Evolutionary conservation across 2,888 invertebrate genomes (phyloP).

Genomic region (Archaeoteleia sp.): DNA sequence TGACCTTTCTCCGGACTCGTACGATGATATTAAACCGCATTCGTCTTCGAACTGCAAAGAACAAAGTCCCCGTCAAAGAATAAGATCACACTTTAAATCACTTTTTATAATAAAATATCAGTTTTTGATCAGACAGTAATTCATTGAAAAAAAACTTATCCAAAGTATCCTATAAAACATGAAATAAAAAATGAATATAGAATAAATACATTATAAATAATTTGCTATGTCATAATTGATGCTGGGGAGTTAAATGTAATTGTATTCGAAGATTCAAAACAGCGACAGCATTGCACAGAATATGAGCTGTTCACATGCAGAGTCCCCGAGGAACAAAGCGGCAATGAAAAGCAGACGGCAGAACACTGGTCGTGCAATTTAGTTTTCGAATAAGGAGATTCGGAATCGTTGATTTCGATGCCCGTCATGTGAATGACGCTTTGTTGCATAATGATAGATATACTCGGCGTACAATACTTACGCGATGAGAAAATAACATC

Average conservation of each 20-base stretch:
- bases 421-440: slow-evolving; percentile 24
- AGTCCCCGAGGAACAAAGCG: slow-evolving; percentile 26
- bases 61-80: slow-evolving; percentile 29
- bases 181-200: no score
- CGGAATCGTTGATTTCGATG: slow-evolving; percentile 1
- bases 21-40: slow-evolving; percentile 71
- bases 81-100: slow-evolving; percentile 32
- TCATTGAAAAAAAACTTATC: no score
- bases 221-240: no score
- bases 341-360: slow-evolving; percentile 33
- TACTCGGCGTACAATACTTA: slow-evolving; percentile 27
- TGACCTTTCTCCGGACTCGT: slow-evolving; percentile 59
- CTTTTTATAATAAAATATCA: slow-evolving; percentile 14
- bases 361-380: slow-evolving; percentile 25
- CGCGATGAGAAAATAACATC: slow-evolving; percentile 47
- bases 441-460: slow-evolving; percentile 46
- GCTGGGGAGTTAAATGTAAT: no score
- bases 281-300: slow-evolving; percentile 9
- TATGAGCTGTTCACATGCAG: slow-evolving; percentile 32
- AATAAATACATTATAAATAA: no score
- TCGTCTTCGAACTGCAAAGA: slow-evolving; percentile 66
- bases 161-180: no score
- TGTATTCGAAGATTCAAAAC: neutral
- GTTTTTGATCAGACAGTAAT: no score
- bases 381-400: slow-evolving; percentile 25